Conservation (phyloP, 2,113 vertebrate species). For the Nibea coibor region DNA sequence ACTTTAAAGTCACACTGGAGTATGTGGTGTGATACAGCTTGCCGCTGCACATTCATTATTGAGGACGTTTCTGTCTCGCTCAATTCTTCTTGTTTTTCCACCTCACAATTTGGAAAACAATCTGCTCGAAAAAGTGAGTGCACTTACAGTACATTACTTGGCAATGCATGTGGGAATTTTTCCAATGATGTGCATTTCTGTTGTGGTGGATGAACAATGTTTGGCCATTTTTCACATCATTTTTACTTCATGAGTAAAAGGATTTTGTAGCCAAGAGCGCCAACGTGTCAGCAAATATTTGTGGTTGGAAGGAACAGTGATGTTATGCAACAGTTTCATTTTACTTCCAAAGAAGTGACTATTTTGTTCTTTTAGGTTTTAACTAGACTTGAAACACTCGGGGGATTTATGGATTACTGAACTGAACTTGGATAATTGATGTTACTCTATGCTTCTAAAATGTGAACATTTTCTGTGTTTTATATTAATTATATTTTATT, state of each 20-base stretch:
- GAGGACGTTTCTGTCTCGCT: conserved; percentile 3
- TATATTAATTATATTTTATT: neutral
- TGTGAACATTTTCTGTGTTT: too few relatives aligned
- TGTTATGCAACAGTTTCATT: neutral
- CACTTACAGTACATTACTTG: neutral
- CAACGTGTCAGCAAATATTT: conserved; percentile 8
- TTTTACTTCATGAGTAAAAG: neutral
- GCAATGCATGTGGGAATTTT: neutral
- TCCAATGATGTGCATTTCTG: neutral
- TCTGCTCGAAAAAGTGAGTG: neutral
- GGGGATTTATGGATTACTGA: neutral
- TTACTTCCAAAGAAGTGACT: neutral
- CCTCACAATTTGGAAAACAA: neutral
- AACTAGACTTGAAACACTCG: neutral
- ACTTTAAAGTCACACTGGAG: conserved; percentile 6
- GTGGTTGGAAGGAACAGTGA: neutral
- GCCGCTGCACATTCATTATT: conserved; percentile 23
- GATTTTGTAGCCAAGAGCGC: neutral
- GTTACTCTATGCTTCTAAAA: neutral
- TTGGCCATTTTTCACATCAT: neutral
- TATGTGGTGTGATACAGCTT: neutral
- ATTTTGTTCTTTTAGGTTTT: neutral
- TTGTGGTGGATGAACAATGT: neutral
- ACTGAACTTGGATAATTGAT: neutral
- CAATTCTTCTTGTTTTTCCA: neutral